phyloP scores from a whole-genome alignment of 2,797 vertebrate species.

The Notamacropus eugenii region DNA sequence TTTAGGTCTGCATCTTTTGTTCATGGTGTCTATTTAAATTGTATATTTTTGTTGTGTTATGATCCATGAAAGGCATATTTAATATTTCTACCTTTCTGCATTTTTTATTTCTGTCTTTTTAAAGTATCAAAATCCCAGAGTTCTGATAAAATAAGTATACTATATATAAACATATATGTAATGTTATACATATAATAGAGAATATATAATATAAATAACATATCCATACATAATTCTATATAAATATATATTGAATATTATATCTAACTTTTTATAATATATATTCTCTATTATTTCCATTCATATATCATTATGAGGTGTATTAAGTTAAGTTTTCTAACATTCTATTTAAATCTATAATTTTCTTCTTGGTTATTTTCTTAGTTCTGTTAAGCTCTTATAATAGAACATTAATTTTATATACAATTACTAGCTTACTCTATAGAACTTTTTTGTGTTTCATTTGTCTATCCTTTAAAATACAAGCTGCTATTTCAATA shows the following conservation, averaged over 20 bases:
- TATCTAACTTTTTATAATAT: not conserved
- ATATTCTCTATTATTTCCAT: not conserved
- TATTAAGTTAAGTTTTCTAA: not conserved
- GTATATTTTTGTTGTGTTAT: not conserved
- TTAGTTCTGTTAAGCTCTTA: not conserved
- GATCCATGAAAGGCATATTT: not conserved
- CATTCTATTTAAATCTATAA: not conserved
- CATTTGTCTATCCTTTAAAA: not conserved
- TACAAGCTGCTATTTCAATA: not conserved
- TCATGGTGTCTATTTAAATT: not conserved
- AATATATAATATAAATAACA: not conserved
- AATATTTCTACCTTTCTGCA: not conserved
- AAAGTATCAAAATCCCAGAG: not conserved
- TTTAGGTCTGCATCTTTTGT: not conserved
- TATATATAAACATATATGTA: not conserved
- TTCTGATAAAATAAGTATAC: not conserved
- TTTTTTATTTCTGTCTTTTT: not conserved
- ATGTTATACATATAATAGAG: too few relatives aligned
- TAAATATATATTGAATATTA: not conserved
- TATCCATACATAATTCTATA: not conserved
- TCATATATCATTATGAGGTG: not conserved
- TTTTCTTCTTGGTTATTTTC: not conserved
- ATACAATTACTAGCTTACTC: not conserved
- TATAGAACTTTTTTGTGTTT: not conserved
- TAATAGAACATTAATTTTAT: not conserved